A percentile compares a stretch with the other conserved stretches of the same genome.
phyloP scores from a whole-genome alignment of 2,888 invertebrate genomes.

The Pedicia rivosa region DNA sequence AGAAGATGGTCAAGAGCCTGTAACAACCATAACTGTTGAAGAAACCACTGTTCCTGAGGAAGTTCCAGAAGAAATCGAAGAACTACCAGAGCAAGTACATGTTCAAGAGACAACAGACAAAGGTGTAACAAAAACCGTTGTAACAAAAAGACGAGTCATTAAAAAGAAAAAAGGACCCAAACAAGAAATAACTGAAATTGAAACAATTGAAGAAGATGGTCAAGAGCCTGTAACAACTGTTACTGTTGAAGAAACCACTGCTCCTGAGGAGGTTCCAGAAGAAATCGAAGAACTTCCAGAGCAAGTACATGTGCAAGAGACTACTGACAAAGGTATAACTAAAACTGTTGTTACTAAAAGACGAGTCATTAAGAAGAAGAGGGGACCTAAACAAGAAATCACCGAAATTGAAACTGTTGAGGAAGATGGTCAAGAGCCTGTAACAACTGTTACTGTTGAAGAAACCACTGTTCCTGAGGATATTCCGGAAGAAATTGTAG shows the following conservation, averaged over 20 bases:
- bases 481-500: slow-evolving; percentile 17
- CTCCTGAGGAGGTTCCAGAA: neutral
- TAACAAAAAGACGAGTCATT: slow-evolving; percentile 20
- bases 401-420: slow-evolving; percentile 21
- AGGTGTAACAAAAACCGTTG: slow-evolving; percentile 17
- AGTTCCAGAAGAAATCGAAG: slow-evolving; percentile 12
- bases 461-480: slow-evolving; percentile 20
- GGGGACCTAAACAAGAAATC: slow-evolving; percentile 17
- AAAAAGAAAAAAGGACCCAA: slow-evolving; percentile 21
- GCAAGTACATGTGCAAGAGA: slow-evolving; percentile 12
- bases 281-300: slow-evolving; percentile 12
- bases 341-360: slow-evolving; percentile 20
- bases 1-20: slow-evolving; percentile 20
- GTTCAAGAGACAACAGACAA: slow-evolving; percentile 16
- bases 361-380: slow-evolving; percentile 19
- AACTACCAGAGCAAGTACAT: slow-evolving; percentile 10
- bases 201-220: slow-evolving; percentile 20
- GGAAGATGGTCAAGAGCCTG: slow-evolving; percentile 20
- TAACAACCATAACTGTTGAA: slow-evolving; percentile 17
- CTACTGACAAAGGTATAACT: slow-evolving; percentile 16
- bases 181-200: slow-evolving; percentile 21
- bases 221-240: slow-evolving; percentile 22
- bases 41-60: slow-evolving; percentile 9
- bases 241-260: slow-evolving; percentile 7
- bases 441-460: slow-evolving; percentile 18